phyloP scores from a whole-genome alignment of 2,113 vertebrate genomes.

The Loxodonta africana region DNA sequence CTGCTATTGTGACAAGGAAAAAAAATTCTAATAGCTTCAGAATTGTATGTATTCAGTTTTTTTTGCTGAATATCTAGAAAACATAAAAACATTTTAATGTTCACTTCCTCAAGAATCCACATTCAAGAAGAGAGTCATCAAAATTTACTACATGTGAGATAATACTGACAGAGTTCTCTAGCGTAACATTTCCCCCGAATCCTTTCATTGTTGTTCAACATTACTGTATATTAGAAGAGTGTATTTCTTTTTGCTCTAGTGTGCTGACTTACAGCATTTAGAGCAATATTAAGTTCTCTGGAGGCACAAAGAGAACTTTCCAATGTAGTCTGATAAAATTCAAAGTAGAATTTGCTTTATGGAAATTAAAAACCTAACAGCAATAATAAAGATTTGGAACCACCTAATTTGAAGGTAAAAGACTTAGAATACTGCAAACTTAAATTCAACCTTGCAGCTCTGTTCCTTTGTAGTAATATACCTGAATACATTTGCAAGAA shows the following conservation, averaged over 20 bases:
- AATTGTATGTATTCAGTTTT: constrained; percentile 82
- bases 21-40: constrained; percentile 77
- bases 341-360: background rate
- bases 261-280: constrained; percentile 62
- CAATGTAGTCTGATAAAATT: constrained; percentile 36
- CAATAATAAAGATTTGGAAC: constrained; percentile 51
- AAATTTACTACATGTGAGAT: constrained; percentile 78
- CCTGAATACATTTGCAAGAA: constrained; percentile 45
- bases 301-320: constrained; percentile 19
- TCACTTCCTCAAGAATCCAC: constrained; percentile 65
- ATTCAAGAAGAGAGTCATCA: constrained; percentile 79
- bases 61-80: constrained; percentile 77
- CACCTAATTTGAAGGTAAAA: constrained; percentile 42
- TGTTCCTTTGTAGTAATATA: constrained; percentile 61
- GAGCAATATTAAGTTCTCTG: constrained; percentile 68
- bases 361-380: constrained; percentile 59
- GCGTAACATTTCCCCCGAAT: constrained; percentile 1
- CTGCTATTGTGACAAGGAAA: constrained; percentile 78
- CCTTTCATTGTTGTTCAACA: constrained; percentile 71
- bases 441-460: background rate
- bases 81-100: constrained; percentile 83
- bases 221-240: constrained; percentile 17
- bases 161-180: constrained; percentile 40
- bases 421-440: constrained; percentile 60
- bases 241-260: constrained; percentile 62